Base-by-base conservation (phyloP, 2,797 vertebrate genomes). In the Garrulus glandarius region DNA sequence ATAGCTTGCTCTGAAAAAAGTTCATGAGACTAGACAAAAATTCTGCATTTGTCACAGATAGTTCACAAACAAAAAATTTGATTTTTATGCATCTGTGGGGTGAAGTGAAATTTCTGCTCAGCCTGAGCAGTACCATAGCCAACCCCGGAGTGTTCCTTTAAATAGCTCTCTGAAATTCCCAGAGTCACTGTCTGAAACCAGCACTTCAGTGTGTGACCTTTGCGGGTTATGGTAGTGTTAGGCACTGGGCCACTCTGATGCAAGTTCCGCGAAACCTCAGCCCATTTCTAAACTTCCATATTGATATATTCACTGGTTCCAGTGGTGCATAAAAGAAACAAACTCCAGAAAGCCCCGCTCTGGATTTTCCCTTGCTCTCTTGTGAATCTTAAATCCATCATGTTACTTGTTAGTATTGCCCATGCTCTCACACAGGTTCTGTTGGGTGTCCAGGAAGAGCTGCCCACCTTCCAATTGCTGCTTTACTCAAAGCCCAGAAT, bases 301-400 rank as follows among this genome's bases (percentile, higher is more conserved):
- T 93, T 82, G 89, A 84, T 88, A 72, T 37, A 93, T 93, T 96
- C 92, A 84, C 95, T 95, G 74, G 52, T 93, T 96, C 69, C 95
- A 96, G 72, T 36, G 67, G 83, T 88, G 80, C 89, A 56, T 95
- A 96, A 95, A 95, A 96, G 85, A 97, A 97, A 95, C 87, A 97
- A 96, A 95, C 15, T 77, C 22, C 72, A 96, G 87, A 96, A 97
- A 97, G 27, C 70, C 93, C 95, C 92, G 0, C 63, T 93, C 76
- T 95, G 96, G 96, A 91, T 94, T 97, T 97, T 94, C 96, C 96
- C 96, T 83, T 88, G 21, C 56, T 95, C 6, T 88, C 21, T 69
- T 84, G 56, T 77, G 79, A 91, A 41, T 75, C 76, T 90, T 63
- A 86, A 86, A 79, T 92, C 59, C 20, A 36, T 76, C 37, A 17